phyloP scores from a whole-genome alignment of 2,888 invertebrate species.

The Coecobrya sp. region DNA sequence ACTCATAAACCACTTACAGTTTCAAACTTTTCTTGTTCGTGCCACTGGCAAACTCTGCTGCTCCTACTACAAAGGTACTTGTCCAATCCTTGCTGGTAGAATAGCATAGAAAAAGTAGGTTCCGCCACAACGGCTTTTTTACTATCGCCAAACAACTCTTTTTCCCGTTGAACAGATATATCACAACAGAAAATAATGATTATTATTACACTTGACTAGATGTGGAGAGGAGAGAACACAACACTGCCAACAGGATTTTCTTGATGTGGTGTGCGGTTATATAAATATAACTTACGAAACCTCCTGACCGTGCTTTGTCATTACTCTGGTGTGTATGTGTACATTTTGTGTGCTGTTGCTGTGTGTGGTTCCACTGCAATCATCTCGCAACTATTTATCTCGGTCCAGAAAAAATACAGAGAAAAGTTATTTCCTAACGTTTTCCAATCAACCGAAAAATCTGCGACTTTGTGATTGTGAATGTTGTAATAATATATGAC shows the following conservation, averaged over 20 bases:
- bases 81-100: not conserved
- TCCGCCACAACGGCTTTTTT: constrained; percentile 54
- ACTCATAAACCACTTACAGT: constrained; percentile 79
- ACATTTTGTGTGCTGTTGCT: constrained; percentile 28
- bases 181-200: constrained; percentile 77
- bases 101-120: constrained; percentile 65
- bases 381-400: constrained; percentile 44
- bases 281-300: constrained; percentile 51
- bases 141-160: constrained; percentile 62
- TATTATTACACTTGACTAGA: constrained; percentile 75
- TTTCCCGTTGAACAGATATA: constrained; percentile 60
- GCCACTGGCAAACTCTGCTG: constrained; percentile 52
- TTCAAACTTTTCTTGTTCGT: constrained; percentile 66
- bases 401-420: constrained; percentile 36
- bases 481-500: not conserved
- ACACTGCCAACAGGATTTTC: constrained; percentile 24
- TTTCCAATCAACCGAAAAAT: constrained; percentile 76
- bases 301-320: constrained; percentile 54
- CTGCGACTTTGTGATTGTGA: constrained; percentile 64
- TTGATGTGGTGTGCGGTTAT: constrained; percentile 38
- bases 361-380: constrained; percentile 20
- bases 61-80: constrained; percentile 14
- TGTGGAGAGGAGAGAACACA: not conserved
- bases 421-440: constrained; percentile 41
- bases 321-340: constrained; percentile 21